Conservation (phyloP, 2,888 invertebrate genomes). For the Amphipoea lucens region DNA sequence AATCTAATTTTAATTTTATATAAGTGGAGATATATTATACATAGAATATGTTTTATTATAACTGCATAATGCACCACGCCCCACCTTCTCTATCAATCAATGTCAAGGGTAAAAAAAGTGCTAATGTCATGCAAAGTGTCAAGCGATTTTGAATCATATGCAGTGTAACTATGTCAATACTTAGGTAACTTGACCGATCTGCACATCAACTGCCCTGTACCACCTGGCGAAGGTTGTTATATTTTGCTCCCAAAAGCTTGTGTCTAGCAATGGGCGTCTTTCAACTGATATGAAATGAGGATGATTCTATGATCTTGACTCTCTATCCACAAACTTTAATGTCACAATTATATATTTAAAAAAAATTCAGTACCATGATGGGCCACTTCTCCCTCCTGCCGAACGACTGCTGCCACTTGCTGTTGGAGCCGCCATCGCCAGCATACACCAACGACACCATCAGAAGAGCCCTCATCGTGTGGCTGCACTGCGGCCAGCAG, state of each 20-base stretch:
- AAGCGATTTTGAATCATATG: neutral
- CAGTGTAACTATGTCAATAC: neutral
- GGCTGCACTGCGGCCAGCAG: constrained; percentile 78
- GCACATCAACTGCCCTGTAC: neutral
- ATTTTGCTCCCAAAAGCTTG: neutral
- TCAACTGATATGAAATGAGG: neutral
- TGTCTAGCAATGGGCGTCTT: neutral
- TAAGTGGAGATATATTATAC: no score
- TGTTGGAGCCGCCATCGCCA: constrained; percentile 71
- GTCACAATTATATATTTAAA: neutral
- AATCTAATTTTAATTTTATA: neutral
- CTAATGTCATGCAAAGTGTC: neutral
- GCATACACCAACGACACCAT: constrained; percentile 76
- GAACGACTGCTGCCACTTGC: constrained; percentile 63
- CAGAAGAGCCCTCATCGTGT: constrained; percentile 79
- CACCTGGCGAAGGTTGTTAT: neutral
- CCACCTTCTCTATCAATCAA: neutral
- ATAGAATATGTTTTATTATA: neutral
- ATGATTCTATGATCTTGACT: neutral
- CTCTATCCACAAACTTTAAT: neutral
- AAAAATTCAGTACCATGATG: constrained; percentile 11
- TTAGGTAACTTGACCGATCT: neutral
- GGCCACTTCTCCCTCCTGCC: constrained; percentile 30
- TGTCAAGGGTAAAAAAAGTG: neutral
- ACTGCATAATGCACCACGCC: neutral